These are phyloP conservation scores for Chaetogeoica ovagalla DNA, from an alignment of 2,888 invertebrate species.

Conservation along the genomic window DNA sequence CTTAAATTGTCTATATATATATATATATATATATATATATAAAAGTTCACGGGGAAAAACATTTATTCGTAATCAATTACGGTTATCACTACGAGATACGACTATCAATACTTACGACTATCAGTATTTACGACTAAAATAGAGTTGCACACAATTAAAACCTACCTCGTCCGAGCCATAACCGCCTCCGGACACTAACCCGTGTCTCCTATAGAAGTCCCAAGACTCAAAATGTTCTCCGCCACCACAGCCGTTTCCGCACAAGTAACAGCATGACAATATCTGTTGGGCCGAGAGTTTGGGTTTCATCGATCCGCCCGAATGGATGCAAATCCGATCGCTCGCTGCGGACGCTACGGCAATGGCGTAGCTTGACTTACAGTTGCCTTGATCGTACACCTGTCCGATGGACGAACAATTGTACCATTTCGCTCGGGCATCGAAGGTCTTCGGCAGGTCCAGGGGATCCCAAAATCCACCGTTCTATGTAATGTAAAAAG, in stretches of 20 bases:
- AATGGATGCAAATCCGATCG: constrained; percentile 52
- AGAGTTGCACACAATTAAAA: background rate
- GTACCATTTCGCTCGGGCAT: constrained; percentile 78
- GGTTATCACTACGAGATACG: no score
- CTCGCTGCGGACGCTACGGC: constrained; percentile 28
- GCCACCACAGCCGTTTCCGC: constrained; percentile 36
- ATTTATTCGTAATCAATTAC: no score
- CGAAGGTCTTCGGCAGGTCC: constrained; percentile 74
- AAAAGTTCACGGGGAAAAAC: no score
- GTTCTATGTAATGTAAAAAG: background rate
- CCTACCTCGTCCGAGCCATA: constrained; percentile 51
- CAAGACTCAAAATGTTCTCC: constrained; percentile 47
- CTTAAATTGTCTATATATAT: no score
- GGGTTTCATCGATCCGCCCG: constrained; percentile 14
- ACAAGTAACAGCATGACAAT: constrained; percentile 46
- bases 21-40: no score
- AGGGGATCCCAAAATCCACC: constrained; percentile 58
- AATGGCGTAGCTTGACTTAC: constrained; percentile 74
- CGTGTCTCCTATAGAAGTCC: constrained; percentile 43
- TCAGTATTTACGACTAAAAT: no score
- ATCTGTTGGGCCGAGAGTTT: constrained; percentile 50
- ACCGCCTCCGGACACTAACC: constrained; percentile 52
- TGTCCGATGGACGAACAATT: constrained; percentile 80
- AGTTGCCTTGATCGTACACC: constrained; percentile 82
- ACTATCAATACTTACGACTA: no score